Base-by-base conservation (phyloP, 2,797 vertebrate genomes). In the Centropyge bicolor region DNA sequence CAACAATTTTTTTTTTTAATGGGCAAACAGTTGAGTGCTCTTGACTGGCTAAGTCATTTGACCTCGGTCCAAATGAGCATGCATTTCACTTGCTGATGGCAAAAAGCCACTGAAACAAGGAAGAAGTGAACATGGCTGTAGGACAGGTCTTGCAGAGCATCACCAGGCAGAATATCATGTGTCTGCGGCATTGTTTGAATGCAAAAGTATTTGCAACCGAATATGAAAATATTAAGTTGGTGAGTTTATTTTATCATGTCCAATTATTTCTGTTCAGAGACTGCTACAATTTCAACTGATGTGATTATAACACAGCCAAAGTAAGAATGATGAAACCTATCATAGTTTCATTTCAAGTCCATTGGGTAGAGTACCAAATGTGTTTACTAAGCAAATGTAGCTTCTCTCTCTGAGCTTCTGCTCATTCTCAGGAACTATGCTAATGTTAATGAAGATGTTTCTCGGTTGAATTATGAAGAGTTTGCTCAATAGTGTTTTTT, bases 1-100 rank as follows among this genome's bases (percentile, higher is more conserved):
- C 49, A 49, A 55, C 5, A 19, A 35, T 20, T n/a, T 31, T 75
- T 70, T 76, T 77, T 75, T 70, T 76, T 77, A 27, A 74, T 59
- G 41, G 19, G 17, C 31, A 76, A 59, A 60, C 59, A 46, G 43
- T 8, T 12, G 63, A 70, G 52, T 55, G 56, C 45, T 71, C 38
- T 75, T 70, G 22, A 73, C 72, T 69, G 64, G 69, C 60, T 57
- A 78, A 71, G 48, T 83, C 24, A 36, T 76, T 80, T 81, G 77
- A 81, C 78, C 65, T 77, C 36, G 43, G 59, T 76, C 48, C 54
- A 63, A 81, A 62, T 75, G 72, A 74, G 54, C 49, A 70, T 73
- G 46, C 45, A 55, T 69, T 74, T 54, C 40, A 60, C 73, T 75
- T 65, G 46, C 61, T 80, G 78, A 75, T 65, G 70, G 70, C 59